Base-by-base conservation (phyloP, 2,797 vertebrate species). In the Tokudaia tokunoshimensis region DNA sequence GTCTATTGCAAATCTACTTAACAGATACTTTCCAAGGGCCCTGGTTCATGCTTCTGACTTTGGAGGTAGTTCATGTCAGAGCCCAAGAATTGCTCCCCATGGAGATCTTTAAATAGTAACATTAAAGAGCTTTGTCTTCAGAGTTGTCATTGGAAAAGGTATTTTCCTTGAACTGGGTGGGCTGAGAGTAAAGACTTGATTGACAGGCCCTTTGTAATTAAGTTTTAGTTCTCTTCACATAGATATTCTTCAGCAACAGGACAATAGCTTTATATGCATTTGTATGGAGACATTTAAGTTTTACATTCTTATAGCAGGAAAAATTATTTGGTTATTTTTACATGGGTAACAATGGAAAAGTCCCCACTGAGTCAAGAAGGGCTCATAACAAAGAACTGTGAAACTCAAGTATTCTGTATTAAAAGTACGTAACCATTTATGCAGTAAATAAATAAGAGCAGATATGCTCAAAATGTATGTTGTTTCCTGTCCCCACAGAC, bases 61-160 rank as follows among this genome's bases (percentile, higher is more conserved):
- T 96, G 83, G 92, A 0, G 0, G 80, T 83, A 96, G 95, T 83
- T 97, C 94, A 65, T 92, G 88, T 94, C 0, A 0, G 89, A 74
- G 81, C 92, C 89, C 86, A 78, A 0, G 0, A 78, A 86, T 87
- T 80, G 52, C 84, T 75, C 94, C 92, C 94, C 24, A 0, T 91
- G 93, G 94, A 44, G 76, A 93, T 93, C 94, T 97, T 98, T 96
- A 92, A 96, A 98, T 96, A 96, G 90, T 87, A 96, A 97, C 41
- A 91, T 85, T 67, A 86, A 97, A 90, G 34, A 81, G 31, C 59
- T 85, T 87, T 61, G 85, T 93, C 65, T 87, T 22, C 0, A 0
- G 0, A 0, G 29, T 88, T 96, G 94, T 96, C 96, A 65, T 74
- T 95, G 82, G 37, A 89, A 92, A 92, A 97, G 63, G 22, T 76